A percentile compares a stretch with the other conserved stretches of the same genome.
Conservation (phyloP, 2,797 vertebrate genomes). For the Capromys pilorides region DNA sequence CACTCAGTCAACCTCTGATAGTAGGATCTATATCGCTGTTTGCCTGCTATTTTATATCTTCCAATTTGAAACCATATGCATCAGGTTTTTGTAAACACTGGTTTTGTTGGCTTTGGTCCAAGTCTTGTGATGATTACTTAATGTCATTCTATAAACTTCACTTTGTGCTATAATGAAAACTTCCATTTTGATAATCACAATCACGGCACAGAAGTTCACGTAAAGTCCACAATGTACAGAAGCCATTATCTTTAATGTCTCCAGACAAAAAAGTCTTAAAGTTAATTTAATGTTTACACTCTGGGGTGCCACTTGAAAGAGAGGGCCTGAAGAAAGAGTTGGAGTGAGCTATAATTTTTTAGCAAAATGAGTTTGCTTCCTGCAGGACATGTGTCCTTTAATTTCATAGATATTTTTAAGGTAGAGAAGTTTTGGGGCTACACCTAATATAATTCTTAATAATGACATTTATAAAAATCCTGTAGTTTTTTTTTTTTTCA, state of each 20-base stretch:
- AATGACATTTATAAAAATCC: not conserved
- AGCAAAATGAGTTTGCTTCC: slow-evolving; percentile 43
- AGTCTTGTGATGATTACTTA: slow-evolving; percentile 45
- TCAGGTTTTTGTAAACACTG: slow-evolving; percentile 11
- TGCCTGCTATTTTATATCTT: not conserved
- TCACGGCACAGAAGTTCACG: slow-evolving; percentile 40
- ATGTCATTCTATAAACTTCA: slow-evolving; percentile 62
- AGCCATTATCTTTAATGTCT: slow-evolving; percentile 34
- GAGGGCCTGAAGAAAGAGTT: not conserved
- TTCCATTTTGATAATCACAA: slow-evolving; percentile 57
- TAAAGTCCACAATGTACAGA: slow-evolving; percentile 56
- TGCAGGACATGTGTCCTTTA: not conserved
- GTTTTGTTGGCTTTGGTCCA: slow-evolving; percentile 51
- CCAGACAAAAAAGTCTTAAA: slow-evolving; percentile 19
- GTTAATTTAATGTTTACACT: slow-evolving; percentile 56
- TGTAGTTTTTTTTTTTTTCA: not conserved
- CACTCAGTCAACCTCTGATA: not conserved
- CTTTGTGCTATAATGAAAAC: slow-evolving; percentile 24
- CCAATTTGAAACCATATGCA: slow-evolving; percentile 6
- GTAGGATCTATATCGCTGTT: not conserved
- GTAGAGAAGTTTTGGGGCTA: not conserved
- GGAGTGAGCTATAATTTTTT: slow-evolving; percentile 34
- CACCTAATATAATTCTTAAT: slow-evolving; percentile 44
- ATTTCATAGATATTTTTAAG: slow-evolving; percentile 17
- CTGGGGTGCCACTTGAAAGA: slow-evolving; percentile 45